These are phyloP conservation scores for Poecile atricapillus DNA, from an alignment of 2,113 vertebrate genomes.

Conservation along the genomic window DNA sequence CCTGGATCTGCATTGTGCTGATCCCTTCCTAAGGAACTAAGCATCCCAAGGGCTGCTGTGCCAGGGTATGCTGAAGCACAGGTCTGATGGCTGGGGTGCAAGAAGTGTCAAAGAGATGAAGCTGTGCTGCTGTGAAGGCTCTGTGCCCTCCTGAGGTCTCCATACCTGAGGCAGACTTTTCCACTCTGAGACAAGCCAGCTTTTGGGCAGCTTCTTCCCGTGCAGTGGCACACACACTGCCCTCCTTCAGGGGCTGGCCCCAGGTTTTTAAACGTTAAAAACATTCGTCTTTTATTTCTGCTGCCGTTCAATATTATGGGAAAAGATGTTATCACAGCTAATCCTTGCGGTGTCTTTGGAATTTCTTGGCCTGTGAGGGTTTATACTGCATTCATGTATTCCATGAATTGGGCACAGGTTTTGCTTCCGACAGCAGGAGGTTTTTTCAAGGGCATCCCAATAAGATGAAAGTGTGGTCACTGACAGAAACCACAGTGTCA, in stretches of 20 bases:
- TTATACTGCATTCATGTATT: slow-evolving; percentile 62
- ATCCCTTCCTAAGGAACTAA: neutral
- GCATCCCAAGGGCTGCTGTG: neutral
- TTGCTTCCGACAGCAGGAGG: slow-evolving; percentile 20
- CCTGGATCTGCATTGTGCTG: rapidly evolving
- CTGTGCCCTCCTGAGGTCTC: neutral
- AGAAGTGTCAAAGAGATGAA: neutral
- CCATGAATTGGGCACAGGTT: slow-evolving; percentile 53
- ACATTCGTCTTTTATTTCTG: slow-evolving; percentile 21
- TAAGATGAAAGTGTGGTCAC: slow-evolving; percentile 56
- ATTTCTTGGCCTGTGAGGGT: slow-evolving; percentile 53
- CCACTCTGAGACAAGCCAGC: neutral
- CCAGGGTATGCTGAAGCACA: neutral
- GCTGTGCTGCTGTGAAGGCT: neutral
- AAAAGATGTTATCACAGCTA: slow-evolving; percentile 63
- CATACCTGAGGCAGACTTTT: neutral
- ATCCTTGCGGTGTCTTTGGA: slow-evolving; percentile 52
- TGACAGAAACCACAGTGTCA: slow-evolving; percentile 56
- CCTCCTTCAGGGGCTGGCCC: neutral
- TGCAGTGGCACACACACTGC: neutral
- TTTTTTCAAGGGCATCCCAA: slow-evolving; percentile 57
- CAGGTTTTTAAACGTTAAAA: neutral
- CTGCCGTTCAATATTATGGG: neutral
- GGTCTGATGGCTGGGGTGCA: neutral
- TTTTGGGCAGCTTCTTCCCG: neutral